Percentiles rank a stretch among this genome's conserved stretches.
Evolutionary conservation across 2,113 vertebrate species (phyloP).

Genomic region (Psilopogon haemacephalus): DNA sequence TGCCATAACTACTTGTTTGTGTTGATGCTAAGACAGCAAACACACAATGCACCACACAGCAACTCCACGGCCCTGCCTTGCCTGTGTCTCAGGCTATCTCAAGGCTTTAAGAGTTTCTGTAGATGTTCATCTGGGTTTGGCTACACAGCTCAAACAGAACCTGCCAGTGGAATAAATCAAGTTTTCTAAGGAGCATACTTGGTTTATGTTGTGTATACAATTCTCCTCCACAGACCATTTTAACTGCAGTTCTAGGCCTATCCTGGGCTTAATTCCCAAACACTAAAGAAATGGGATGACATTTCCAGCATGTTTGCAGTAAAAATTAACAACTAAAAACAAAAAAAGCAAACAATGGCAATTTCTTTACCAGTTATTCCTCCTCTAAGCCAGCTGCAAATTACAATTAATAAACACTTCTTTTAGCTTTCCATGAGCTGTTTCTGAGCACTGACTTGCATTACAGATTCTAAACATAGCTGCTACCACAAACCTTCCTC

Average conservation of each 20-base stretch:
- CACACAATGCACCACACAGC: background rate
- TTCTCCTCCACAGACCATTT: background rate
- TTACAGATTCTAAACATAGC: background rate
- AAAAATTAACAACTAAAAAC: background rate
- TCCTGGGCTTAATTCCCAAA: background rate
- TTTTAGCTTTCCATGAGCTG: background rate
- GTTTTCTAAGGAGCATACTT: background rate
- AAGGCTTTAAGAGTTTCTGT: background rate
- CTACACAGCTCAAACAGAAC: background rate
- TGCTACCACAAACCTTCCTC: background rate
- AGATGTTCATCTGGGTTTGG: background rate
- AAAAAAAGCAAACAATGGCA: background rate
- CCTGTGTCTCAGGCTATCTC: accelerated
- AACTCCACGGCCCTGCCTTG: background rate
- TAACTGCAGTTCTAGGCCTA: background rate
- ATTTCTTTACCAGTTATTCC: background rate
- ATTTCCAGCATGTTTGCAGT: background rate
- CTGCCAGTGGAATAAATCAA: background rate
- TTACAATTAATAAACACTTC: background rate
- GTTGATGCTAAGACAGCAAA: background rate
- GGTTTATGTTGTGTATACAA: background rate
- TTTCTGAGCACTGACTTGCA: background rate
- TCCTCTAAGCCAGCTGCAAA: background rate
- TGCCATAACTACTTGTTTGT: background rate
- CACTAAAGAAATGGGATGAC: background rate